phyloP scores from a whole-genome alignment of 2,797 vertebrate species.

The Limosa lapponica region DNA sequence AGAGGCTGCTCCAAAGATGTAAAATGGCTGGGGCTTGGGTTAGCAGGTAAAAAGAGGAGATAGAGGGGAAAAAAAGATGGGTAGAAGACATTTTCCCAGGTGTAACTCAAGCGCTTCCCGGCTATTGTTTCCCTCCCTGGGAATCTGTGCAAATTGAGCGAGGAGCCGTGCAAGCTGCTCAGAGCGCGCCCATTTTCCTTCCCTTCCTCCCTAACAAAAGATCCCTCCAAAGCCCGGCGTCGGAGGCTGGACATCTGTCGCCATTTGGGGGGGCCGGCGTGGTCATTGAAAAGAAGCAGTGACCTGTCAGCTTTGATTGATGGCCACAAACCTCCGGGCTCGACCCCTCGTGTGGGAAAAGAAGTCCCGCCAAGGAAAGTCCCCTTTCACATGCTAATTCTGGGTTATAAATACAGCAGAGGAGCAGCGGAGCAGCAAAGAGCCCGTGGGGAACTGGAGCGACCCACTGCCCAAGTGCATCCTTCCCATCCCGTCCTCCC shows the following conservation, averaged over 20 bases:
- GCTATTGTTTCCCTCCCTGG: conserved; percentile 80
- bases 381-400: conserved; percentile 91
- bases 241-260: conserved; percentile 90
- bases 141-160: conserved; percentile 69
- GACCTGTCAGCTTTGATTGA: conserved; percentile 92
- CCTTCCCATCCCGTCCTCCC: not conserved
- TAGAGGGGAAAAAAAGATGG: not conserved
- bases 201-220: conserved; percentile 67
- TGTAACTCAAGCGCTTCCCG: conserved; percentile 75
- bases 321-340: conserved; percentile 80
- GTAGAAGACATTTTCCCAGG: conserved; percentile 69
- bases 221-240: conserved; percentile 74
- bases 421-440: conserved; percentile 52
- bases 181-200: conserved; percentile 59
- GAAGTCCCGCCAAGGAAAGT: conserved; percentile 83
- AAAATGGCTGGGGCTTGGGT: conserved; percentile 25
- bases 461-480: not conserved
- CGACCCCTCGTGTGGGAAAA: conserved; percentile 90
- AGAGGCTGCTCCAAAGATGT: not conserved
- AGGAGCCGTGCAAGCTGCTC: conserved; percentile 64
- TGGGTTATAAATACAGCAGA: conserved; percentile 84
- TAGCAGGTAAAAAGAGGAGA: conserved; percentile 63
- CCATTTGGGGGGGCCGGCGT: conserved; percentile 77
- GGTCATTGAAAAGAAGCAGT: conserved; percentile 86
- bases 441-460: conserved; percentile 16